Base-by-base conservation (phyloP, 2,113 vertebrate species). In the Apteryx mantelli region DNA sequence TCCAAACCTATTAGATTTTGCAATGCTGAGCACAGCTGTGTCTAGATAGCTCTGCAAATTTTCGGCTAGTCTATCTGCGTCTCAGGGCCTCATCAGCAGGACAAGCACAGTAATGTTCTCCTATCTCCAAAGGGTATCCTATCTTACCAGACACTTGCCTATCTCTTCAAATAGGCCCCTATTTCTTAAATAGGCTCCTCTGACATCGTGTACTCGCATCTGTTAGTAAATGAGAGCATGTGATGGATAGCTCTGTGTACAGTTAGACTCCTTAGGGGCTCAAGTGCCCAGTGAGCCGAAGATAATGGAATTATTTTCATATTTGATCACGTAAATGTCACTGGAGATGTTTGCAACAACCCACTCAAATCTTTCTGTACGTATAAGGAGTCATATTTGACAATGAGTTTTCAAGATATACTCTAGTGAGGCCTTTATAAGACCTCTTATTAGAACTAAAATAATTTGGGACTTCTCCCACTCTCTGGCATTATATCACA, bases 281-380 rank as follows among this genome's bases (percentile, higher is more conserved):
- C 61, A 40, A 74, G 58, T 28, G 38, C 52, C 68, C 68, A 80
- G 13, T 53, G 78, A 95, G 53, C 75, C 78, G 87, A 34, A 80
- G 74, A 89, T 63, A 95, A 93, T 91, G 26, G 53, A 85, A 93
- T 95, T 86, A 91, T 95, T 97, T 95, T 96, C 82, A 55, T 86
- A 91, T 88, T 96, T 95, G 85, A 93, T 80, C 91, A 86, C 1
- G 0, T 64, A 97, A 95, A 92, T 89, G 89, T 92, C 94, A 96
- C 75, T 60, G 68, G 63, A 75, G 89, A 46, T 42, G 92, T 86
- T 40, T 81, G 60, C 53, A 95, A 84, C 68, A 92, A 74, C 64
- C 28, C 25, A 30, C 68, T 92, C 70, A 44, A 73, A 91, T 53
- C 74, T 48, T 71, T 65, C 79, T 26, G 68, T 44, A 77, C 55